Percentiles rank a stretch among this genome's conserved stretches.
phyloP scores from a whole-genome alignment of 2,888 invertebrate species.

The Trissolcus japonicus region DNA sequence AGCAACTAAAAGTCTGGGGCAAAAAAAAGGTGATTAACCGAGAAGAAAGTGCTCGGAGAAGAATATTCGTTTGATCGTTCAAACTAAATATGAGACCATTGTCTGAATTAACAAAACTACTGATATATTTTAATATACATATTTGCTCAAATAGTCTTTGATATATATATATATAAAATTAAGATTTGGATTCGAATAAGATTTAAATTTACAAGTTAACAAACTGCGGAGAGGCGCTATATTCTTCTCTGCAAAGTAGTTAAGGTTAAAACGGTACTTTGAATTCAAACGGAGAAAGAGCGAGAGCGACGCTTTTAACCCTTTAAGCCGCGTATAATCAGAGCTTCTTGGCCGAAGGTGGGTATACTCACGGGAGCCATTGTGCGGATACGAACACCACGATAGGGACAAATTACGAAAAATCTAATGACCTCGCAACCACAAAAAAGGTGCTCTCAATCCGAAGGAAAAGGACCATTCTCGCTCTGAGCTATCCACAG shows the following conservation, averaged over 20 bases:
- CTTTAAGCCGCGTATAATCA: conserved; percentile 59
- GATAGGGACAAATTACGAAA: conserved; percentile 69
- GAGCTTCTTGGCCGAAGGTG: conserved; percentile 49
- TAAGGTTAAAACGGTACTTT: conserved; percentile 62
- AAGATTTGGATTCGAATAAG: not conserved
- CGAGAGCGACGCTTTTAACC: conserved; percentile 54
- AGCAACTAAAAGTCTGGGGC: conserved; percentile 33
- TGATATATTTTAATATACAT: too few species aligned
- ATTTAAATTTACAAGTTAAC: conserved; percentile 26
- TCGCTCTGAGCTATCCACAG: conserved; percentile 30
- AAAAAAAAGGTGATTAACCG: conserved; percentile 40
- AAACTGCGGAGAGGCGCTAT: conserved; percentile 25
- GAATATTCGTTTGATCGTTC: too few species aligned
- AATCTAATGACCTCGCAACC: conserved; percentile 70
- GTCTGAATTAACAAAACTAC: too few species aligned
- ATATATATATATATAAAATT: too few species aligned
- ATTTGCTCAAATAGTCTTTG: too few species aligned
- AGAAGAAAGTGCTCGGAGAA: not conserved
- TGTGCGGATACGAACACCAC: conserved; percentile 46
- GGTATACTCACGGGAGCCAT: conserved; percentile 48
- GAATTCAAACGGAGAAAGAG: conserved; percentile 49
- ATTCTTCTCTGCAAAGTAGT: conserved; percentile 66
- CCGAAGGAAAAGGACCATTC: conserved; percentile 46
- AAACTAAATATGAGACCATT: too few species aligned
- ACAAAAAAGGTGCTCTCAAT: conserved; percentile 51